Evolutionary conservation across 2,797 vertebrate species (phyloP).

Genomic region (Cyprinella venusta): DNA sequence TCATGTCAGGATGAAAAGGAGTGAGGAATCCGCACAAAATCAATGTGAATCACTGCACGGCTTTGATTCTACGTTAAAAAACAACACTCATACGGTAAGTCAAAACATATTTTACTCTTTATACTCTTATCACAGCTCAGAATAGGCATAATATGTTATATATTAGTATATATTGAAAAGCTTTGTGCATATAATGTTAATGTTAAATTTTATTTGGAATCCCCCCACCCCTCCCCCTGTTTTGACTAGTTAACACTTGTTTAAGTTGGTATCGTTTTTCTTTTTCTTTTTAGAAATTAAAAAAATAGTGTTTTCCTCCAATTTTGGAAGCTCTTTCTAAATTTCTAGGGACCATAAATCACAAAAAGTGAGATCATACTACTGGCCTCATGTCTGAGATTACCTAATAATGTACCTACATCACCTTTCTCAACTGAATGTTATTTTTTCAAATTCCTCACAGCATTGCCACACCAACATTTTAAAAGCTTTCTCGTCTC

Average conservation of each 20-base stretch:
- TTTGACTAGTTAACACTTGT: background rate
- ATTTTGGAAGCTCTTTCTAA: background rate
- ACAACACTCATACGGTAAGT: constrained; percentile 88
- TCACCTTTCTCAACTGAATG: constrained; percentile 14
- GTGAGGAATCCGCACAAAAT: constrained; percentile 41
- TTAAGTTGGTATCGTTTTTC: background rate
- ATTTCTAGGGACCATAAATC: constrained; percentile 12
- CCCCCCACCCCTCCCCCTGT: background rate
- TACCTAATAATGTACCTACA: constrained; percentile 15
- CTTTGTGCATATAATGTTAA: background rate
- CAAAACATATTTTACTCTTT: background rate
- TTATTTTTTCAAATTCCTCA: constrained; percentile 12
- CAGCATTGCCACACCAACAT: background rate
- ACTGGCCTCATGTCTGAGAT: constrained; percentile 10
- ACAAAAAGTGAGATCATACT: constrained; percentile 18
- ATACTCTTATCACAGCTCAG: background rate
- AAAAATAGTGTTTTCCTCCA: background rate
- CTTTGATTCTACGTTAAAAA: constrained; percentile 72
- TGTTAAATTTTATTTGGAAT: too few species aligned
- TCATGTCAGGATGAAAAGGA: constrained; percentile 37
- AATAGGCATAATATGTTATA: background rate
- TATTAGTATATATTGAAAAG: background rate
- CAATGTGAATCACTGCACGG: constrained; percentile 72
- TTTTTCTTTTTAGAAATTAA: background rate
- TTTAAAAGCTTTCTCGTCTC: background rate